Conservation (phyloP, 2,113 vertebrate genomes). For the Andinoacara biseriatus region DNA sequence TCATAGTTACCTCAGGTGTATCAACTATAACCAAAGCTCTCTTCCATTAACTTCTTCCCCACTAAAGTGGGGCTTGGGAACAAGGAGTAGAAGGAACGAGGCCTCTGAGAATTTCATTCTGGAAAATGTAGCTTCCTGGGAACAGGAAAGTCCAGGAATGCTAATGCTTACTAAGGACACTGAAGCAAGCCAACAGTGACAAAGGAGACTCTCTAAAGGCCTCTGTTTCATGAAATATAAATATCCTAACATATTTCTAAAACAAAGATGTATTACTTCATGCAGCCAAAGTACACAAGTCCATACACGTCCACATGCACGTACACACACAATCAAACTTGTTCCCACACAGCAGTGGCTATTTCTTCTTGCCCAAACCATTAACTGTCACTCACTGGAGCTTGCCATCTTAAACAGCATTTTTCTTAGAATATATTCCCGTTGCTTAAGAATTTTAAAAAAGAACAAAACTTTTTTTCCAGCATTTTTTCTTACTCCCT, state of each 20-base stretch:
- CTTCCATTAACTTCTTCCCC: conserved; percentile 8
- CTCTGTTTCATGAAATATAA: conserved; percentile 68
- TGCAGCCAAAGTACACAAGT: conserved; percentile 74
- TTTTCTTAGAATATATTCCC: conserved; percentile 25
- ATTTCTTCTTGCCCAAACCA: conserved; percentile 57
- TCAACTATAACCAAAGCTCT: conserved; percentile 5
- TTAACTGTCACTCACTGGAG: conserved; percentile 56
- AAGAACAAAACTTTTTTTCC: conserved; percentile 29
- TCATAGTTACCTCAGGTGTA: background rate
- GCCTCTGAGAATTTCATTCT: conserved; percentile 38
- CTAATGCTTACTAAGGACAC: conserved; percentile 62
- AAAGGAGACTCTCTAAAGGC: conserved; percentile 72
- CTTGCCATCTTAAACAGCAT: conserved; percentile 57
- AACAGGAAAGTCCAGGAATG: conserved; percentile 67
- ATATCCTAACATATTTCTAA: conserved; percentile 63
- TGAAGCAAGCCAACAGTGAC: conserved; percentile 75
- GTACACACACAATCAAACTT: conserved; percentile 29
- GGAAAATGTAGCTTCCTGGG: conserved; percentile 66
- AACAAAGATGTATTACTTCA: conserved; percentile 49
- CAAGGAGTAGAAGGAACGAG: conserved; percentile 17
- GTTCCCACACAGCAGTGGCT: conserved; percentile 70
- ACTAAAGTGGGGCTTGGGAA: conserved; percentile 7
- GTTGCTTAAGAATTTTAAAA: conserved; percentile 28
- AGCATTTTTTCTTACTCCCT: conserved; percentile 26
- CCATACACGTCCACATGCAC: conserved; percentile 52